These are phyloP conservation scores for Nycticryphes semicollaris DNA, from an alignment of 2,113 vertebrate genomes.

Conservation along the genomic window DNA sequence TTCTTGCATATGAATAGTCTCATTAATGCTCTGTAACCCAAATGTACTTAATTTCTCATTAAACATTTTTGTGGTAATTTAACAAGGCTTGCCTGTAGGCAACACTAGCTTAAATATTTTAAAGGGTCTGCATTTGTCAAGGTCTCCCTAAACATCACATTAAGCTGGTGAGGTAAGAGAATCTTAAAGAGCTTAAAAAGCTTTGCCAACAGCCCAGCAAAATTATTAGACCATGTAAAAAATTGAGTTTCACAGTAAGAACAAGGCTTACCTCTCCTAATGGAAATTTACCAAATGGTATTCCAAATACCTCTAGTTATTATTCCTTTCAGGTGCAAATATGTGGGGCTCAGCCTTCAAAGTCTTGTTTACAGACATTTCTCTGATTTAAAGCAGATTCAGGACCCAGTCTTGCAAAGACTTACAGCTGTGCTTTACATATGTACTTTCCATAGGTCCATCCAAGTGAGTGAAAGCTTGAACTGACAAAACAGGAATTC, in stretches of 20 bases:
- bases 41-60: slow-evolving; percentile 19
- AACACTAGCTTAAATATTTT: slow-evolving; percentile 64
- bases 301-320: background rate
- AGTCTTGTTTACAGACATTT: background rate
- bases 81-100: slow-evolving; percentile 36
- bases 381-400: slow-evolving; percentile 11
- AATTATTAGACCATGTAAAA: background rate
- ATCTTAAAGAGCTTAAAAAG: background rate
- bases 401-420: background rate
- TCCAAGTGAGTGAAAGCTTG: background rate
- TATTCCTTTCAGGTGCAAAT: background rate
- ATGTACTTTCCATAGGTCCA: accelerated
- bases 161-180: slow-evolving; percentile 12
- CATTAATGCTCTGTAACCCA: slow-evolving; percentile 19
- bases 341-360: background rate
- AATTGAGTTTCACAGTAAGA: background rate
- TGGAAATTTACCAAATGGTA: background rate
- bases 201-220: background rate
- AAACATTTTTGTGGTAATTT: slow-evolving; percentile 19
- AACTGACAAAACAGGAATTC: background rate
- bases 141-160: slow-evolving; percentile 1
- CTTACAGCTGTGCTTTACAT: background rate
- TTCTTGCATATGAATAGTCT: slow-evolving; percentile 11
- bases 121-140: slow-evolving; percentile 46
- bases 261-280: background rate